phyloP scores from a whole-genome alignment of 37 sponge, comb jelly and placozoan genomes.

The Dysidea cf. avara region DNA sequence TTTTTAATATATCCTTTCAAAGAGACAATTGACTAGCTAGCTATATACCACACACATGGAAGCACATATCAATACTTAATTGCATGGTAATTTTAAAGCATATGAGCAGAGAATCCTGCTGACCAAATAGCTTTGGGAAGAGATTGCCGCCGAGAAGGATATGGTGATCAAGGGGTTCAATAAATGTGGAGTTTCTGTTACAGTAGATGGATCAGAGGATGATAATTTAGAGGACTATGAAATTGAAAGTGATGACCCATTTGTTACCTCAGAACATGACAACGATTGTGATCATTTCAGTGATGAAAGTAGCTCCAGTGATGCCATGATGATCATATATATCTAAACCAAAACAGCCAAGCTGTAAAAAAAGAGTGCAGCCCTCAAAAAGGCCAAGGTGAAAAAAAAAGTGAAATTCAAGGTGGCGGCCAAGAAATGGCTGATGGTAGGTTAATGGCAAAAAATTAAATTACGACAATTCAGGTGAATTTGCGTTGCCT shows the following conservation, averaged over 20 bases:
- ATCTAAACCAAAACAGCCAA: no score
- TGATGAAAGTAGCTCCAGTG: no score
- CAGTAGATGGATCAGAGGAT: slow-evolving; percentile 46
- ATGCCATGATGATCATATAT: no score
- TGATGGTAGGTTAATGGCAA: no score
- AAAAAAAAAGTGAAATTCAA: no score
- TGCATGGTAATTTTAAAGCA: slow-evolving; percentile 31
- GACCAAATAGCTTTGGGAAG: slow-evolving; percentile 57
- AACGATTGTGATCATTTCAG: no score
- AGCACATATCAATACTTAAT: slow-evolving; percentile 37
- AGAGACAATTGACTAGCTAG: slow-evolving; percentile 9
- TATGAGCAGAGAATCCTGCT: slow-evolving; percentile 25
- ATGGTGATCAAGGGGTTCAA: slow-evolving; percentile 31
- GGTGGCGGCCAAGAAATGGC: no score
- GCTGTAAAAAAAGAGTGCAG: no score
- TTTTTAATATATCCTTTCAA: slow-evolving; percentile 42
- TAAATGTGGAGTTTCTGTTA: slow-evolving; percentile 51
- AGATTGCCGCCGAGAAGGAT: slow-evolving; percentile 35
- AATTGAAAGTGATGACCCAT: slow-evolving; percentile 29
- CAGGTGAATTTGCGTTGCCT: no score
- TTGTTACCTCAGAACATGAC: slow-evolving; percentile 16
- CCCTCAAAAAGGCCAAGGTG: no score
- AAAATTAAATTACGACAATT: no score
- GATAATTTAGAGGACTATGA: slow-evolving; percentile 27
- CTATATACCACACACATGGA: slow-evolving; percentile 38